Evolutionary conservation across 2,797 vertebrate genomes (phyloP), one percentile per base, ranked within the genome.

Genomic region (Sebastes oblongus): DNA sequence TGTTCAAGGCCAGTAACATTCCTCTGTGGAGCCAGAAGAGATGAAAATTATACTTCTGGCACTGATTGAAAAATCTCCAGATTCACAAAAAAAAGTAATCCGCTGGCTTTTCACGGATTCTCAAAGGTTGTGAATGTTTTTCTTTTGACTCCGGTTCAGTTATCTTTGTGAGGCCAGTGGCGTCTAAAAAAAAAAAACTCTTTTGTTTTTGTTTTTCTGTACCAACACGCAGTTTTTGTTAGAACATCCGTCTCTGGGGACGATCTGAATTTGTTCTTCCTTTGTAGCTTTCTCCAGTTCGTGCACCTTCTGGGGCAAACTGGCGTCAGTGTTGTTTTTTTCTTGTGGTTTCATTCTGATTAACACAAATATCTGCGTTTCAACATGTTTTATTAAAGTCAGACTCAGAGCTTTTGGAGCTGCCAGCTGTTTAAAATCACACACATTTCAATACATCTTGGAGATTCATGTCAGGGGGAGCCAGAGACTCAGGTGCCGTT

Each of bases 401-500:
- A 62, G 65, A 73, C 16, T 61, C 0, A 1, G 42, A 56, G 78
- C 42, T 42, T 72, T 54, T 71, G 65, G 84, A 93, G 85, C 85
- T 87, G 90, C 91, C 94, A 91, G 93, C 78, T 34, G 83, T 75
- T 64, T 46, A 60, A 62, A 69, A 74, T 59, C 73, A 65, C 58
- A 78, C 72, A 61, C 78, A 66, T 61, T 42, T 60, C 8, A 36
- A 72, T 20, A 88, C 78, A 86, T 81, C 66, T 11, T 78, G 11
- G 12, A 71, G 59, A 65, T 64, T 84, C 22, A 32, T 6, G 39
- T 78, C 77, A 86, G 79, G 82, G 82, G 82, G 77, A 75, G 81
- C 82, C 66, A 74, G 88, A 91, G 90, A 80, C 85, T 92, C 92
- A 90, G 89, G 89, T 86, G 81, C n/a, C 24, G 16, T 14, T 14